Base-by-base conservation (phyloP, 2,888 invertebrate species). In the Philaethria dido region DNA sequence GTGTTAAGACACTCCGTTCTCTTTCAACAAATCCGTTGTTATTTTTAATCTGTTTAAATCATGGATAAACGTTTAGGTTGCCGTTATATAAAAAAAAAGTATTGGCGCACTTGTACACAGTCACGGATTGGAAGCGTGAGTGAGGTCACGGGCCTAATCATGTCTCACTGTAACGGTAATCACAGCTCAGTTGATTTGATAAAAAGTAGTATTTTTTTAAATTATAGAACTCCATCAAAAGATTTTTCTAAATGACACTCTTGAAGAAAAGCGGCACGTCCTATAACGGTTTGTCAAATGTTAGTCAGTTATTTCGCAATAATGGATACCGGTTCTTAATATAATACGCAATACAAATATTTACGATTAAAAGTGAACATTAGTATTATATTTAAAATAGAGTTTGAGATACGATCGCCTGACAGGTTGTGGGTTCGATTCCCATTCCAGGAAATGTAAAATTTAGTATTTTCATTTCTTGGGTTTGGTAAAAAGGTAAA, bases 81-180 rank as follows among this genome's bases (percentile, higher is more conserved):
- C 59, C 48, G 64, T 50, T 50, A 64, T 50, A 29, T 39, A 16
- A n/a, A 42, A 59, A 57, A 39, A 64, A 64, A 48, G 33, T 59
- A 48, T 57, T 29, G 48, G 48, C 11, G 50, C 55, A 64, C 47
- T 64, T 50, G 48, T 64, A 50, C 44, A 50, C 59, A 44, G 59
- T 64, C 64, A 42, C 50, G 50, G 59, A 55, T 64, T 55, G 44
- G 59, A 59, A 22, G 39, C 64, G 64, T 64, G 64, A 64, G 59
- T 20, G 59, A 64, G 48, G 48, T 59, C 57, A 64, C 64, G 18
- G 59, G 39, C 18, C 44, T 57, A 57, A 64, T 59, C 59, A 59
- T 50, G 50, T 59, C 57, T 42, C 57, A 9, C 14, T 59, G 14
- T 39, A 57, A 59, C 59, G 50, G 59, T 57, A 18, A 18, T 25